phyloP scores from a whole-genome alignment of 1,140 invertebrate genomes.

The Holotrichia oblita region DNA sequence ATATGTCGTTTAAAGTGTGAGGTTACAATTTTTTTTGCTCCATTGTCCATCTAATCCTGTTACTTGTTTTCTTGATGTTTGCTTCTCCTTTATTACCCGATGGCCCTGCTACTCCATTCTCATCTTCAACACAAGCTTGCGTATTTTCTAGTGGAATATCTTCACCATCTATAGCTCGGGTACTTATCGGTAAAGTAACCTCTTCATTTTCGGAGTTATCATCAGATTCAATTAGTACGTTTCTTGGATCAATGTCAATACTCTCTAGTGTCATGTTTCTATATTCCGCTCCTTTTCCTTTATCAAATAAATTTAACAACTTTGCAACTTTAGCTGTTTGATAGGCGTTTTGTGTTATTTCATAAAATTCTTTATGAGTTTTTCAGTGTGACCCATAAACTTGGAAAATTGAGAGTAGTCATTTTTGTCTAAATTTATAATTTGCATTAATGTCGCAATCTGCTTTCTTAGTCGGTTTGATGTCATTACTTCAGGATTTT shows the following conservation, averaged over 20 bases:
- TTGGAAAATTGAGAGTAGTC: constrained; percentile 42
- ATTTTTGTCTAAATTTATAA: constrained; percentile 44
- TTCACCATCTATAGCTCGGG: background rate
- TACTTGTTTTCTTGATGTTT: background rate
- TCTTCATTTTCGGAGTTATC: background rate
- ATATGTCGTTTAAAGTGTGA: background rate
- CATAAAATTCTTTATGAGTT: constrained; percentile 45
- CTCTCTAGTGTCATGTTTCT: background rate
- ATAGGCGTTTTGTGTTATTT: constrained; percentile 43
- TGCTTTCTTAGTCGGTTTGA: constrained; percentile 45
- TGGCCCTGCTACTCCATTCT: background rate
- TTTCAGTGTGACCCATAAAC: constrained; percentile 45
- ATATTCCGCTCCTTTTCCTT: constrained; percentile 30
- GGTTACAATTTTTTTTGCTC: background rate
- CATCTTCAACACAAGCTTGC: too few species aligned
- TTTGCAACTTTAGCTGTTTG: constrained; percentile 48
- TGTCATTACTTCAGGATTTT: constrained; percentile 44
- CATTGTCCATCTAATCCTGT: background rate
- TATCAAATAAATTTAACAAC: constrained; percentile 47
- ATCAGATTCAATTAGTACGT: background rate
- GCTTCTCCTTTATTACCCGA: background rate
- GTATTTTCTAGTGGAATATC: too few species aligned
- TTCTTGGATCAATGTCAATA: too few species aligned
- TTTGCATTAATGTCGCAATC: constrained; percentile 48
- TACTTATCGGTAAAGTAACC: background rate